Evolutionary conservation across 1,140 invertebrate genomes (phyloP).

Genomic region (Trichomalopsis sarcophagae): DNA sequence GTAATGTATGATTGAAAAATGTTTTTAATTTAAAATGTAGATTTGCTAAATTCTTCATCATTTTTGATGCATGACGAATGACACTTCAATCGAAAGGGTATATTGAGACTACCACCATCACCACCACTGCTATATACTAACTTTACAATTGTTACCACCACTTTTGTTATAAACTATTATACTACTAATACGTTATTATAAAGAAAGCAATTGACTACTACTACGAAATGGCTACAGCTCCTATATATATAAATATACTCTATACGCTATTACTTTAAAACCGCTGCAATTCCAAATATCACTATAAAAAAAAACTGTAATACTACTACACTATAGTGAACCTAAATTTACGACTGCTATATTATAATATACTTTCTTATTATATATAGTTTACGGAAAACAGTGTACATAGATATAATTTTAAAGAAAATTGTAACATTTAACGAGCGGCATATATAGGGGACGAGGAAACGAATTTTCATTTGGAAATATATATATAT

Average conservation of each 20-base stretch:
- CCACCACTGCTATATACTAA: conserved; percentile 63
- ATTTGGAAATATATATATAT: conserved; percentile 32
- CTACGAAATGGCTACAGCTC: conserved; percentile 19
- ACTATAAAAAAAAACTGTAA: conserved; percentile 10
- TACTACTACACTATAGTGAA: background rate
- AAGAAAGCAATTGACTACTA: conserved; percentile 23
- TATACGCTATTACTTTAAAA: background rate
- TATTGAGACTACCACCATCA: conserved; percentile 61
- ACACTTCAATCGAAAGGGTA: conserved; percentile 14
- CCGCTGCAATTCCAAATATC: conserved; percentile 13
- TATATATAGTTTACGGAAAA: conserved; percentile 39
- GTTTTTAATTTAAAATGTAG: too few species aligned
- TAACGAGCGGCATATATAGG: background rate
- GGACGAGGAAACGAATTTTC: conserved; percentile 19
- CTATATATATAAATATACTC: conserved; percentile 10
- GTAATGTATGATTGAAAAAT: too few species aligned
- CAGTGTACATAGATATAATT: conserved; percentile 47
- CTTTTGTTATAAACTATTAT: conserved; percentile 53
- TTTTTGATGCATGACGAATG: background rate
- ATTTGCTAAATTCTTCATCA: background rate
- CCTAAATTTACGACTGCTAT: conserved; percentile 32
- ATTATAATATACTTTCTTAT: conserved; percentile 36
- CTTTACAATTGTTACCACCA: conserved; percentile 61
- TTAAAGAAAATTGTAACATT: conserved; percentile 35
- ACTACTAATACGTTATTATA: conserved; percentile 45